phyloP scores from a whole-genome alignment of 2,888 invertebrate genomes.

The Spodoptera picta region DNA sequence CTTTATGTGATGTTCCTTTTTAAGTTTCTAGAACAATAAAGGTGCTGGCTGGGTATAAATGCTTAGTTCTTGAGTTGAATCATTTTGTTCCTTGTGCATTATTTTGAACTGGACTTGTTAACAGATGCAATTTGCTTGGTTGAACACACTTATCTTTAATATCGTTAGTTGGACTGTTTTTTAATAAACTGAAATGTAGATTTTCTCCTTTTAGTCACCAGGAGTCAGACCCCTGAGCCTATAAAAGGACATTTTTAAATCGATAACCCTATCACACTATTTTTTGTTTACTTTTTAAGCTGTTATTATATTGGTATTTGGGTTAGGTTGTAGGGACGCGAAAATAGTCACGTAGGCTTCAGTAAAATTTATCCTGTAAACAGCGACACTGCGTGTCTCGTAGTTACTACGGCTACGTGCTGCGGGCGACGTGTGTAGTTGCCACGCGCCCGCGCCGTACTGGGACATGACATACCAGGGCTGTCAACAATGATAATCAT shows the following conservation, averaged over 20 bases:
- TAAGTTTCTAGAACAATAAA: slow-evolving; percentile 8
- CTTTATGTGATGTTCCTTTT: slow-evolving; percentile 3
- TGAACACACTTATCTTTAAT: too few species aligned
- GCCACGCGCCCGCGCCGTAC: slow-evolving; percentile 17
- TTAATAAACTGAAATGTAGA: too few species aligned
- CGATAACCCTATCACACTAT: neutral
- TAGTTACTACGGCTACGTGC: slow-evolving; percentile 36
- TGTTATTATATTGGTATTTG: slow-evolving; percentile 9
- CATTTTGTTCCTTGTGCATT: too few species aligned
- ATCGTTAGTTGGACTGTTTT: too few species aligned
- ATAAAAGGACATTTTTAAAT: too few species aligned
- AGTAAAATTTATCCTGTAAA: slow-evolving; percentile 47
- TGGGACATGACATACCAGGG: slow-evolving; percentile 21
- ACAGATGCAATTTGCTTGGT: too few species aligned
- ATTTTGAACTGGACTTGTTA: too few species aligned
- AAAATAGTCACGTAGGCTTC: slow-evolving; percentile 55
- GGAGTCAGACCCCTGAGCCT: too few species aligned
- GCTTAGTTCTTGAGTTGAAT: too few species aligned
- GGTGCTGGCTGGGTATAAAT: neutral
- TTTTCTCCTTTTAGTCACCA: too few species aligned
- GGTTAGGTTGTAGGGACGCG: slow-evolving; percentile 35
- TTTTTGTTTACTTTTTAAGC: slow-evolving; percentile 4
- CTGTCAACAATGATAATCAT: slow-evolving; percentile 2
- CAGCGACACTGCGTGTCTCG: slow-evolving; percentile 15
- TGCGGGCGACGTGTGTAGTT: slow-evolving; percentile 16